Base-by-base conservation (phyloP, 1,140 invertebrate genomes). In the Caenorhabditis brenneri region DNA sequence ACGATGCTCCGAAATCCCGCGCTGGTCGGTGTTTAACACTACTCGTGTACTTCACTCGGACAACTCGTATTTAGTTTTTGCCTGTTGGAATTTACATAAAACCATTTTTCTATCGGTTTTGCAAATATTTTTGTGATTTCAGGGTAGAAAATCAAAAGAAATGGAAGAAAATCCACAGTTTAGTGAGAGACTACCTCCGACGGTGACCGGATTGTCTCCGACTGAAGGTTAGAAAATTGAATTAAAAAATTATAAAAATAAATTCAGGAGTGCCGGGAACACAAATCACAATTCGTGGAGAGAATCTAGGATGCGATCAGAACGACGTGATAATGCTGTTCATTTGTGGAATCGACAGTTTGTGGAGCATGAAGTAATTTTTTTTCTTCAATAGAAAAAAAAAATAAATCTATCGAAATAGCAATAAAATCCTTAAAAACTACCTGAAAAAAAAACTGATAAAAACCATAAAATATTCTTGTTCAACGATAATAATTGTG, bases 291-390 rank as follows among this genome's bases (percentile, higher is more conserved):
- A 95, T 99, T 86, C 93, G 97, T 87, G 97, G 97, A 85, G 97
- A 99, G 93, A 95, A 97, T 92, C 93, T 99, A 24, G 97, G 97
- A 22, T 93, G 91, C 53, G 94, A 94, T 89, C 93, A 94, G 5
- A 94, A 93, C 65, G 97, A 99, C 93, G 91, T 99, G 46, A 94
- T 96, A 88, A 96, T 95, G 85, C 91, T 99, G 0, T 94, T 94
- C 87, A 99, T 99, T 88, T 98, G 97, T 92, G 96, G 95, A 0
- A 95, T 95, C 88, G 96, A 99, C 88, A 98, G 97, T 91, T 91
- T 97, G 2, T 91, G 98, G 60, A 96, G 96, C 51, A 96, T 96
- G 0, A 97, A 99, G 84, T 85, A 15, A 53, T 16, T 48, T 2
- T 24, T 58, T 33, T 58, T 55, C 4, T 46, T 27, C 1, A 79